These are phyloP conservation scores for Proctacanthus coquilletti DNA, from an alignment of 1,140 invertebrate genomes.

Conservation along the genomic window DNA sequence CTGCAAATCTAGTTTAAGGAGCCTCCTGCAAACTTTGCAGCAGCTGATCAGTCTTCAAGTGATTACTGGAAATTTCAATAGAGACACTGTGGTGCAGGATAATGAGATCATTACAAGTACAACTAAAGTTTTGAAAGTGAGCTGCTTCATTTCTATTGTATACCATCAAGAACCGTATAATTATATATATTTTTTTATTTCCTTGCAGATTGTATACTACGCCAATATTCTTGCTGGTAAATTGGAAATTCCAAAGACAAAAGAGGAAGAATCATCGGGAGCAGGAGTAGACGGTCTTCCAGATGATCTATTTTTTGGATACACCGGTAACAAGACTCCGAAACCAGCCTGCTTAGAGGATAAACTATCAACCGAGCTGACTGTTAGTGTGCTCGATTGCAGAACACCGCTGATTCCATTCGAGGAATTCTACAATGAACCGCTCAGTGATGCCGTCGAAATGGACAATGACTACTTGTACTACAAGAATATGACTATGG, in stretches of 20 bases:
- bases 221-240: constrained; percentile 71
- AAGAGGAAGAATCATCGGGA: constrained; percentile 40
- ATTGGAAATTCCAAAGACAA: constrained; percentile 46
- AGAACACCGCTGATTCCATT: constrained; percentile 68
- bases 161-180: background rate
- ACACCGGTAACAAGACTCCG: constrained; percentile 14
- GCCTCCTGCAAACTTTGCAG: constrained; percentile 65
- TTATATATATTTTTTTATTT: constrained; percentile 5
- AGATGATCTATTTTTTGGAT: constrained; percentile 20
- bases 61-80: constrained; percentile 55
- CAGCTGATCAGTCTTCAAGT: constrained; percentile 73
- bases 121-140: constrained; percentile 67
- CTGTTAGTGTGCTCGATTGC: constrained; percentile 62
- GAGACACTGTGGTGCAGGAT: constrained; percentile 68
- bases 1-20: constrained; percentile 49
- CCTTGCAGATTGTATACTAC: constrained; percentile 68
- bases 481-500: constrained; percentile 45
- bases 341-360: constrained; percentile 36
- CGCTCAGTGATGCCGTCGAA: constrained; percentile 77
- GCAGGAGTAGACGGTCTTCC: no score
- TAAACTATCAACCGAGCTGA: constrained; percentile 42
- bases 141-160: background rate
- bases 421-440: constrained; percentile 86
- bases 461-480: constrained; percentile 87
- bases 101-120: constrained; percentile 63